These are phyloP conservation scores for Antedon mediterranea DNA, from an alignment of 53 echinoderm and acorn worm genomes.

Conservation along the genomic window DNA sequence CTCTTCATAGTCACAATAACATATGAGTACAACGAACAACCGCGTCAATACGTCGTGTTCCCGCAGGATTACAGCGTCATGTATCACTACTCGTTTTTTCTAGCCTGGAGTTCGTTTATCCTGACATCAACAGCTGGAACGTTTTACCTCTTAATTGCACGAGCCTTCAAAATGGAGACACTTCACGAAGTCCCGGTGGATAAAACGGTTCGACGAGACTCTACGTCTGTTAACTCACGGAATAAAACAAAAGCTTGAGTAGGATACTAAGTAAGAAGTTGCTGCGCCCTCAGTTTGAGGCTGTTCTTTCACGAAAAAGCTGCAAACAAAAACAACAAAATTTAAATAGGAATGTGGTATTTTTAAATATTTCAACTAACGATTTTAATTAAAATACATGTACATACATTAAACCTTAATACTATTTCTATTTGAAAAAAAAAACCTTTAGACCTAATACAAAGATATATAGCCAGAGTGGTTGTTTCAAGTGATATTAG, in stretches of 20 bases:
- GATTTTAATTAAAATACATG: too few species aligned
- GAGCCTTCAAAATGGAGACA: constrained; percentile 78
- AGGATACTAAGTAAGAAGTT: neutral
- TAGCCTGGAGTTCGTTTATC: constrained; percentile 64
- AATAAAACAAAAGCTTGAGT: neutral
- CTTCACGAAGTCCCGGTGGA: constrained; percentile 53
- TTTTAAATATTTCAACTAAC: too few species aligned
- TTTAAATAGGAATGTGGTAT: too few species aligned
- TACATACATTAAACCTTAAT: too few species aligned
- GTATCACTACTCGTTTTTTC: constrained; percentile 81
- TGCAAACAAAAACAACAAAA: too few species aligned
- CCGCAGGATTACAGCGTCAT: constrained; percentile 48
- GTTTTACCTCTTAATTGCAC: constrained; percentile 68
- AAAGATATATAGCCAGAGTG: too few species aligned
- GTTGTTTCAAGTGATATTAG: too few species aligned
- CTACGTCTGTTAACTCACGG: neutral
- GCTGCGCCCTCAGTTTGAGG: neutral
- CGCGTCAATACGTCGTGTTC: constrained; percentile 8
- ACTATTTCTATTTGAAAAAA: too few species aligned
- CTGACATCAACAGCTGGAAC: constrained; percentile 53
- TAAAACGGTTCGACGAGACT: constrained; percentile 15
- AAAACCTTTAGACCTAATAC: too few species aligned
- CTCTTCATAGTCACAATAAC: constrained; percentile 58
- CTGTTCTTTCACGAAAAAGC: neutral
- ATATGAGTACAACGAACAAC: constrained; percentile 53